These are phyloP conservation scores for Pycnonotus jocosus DNA, from an alignment of 2,113 vertebrate genomes.

Conservation along the genomic window DNA sequence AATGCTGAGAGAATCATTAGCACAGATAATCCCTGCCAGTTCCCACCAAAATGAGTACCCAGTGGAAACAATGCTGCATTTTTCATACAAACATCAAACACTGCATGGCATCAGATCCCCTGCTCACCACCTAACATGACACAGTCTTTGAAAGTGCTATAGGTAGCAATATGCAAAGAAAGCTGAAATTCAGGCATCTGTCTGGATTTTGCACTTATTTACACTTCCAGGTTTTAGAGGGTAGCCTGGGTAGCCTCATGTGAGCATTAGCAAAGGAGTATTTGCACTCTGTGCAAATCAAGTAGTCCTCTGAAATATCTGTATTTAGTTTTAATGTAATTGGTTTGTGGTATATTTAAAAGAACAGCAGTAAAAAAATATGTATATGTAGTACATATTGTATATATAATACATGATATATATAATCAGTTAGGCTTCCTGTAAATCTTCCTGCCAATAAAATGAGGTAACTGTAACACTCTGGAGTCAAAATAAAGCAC, in stretches of 20 bases:
- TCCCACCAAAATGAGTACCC: neutral
- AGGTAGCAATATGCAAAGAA: neutral
- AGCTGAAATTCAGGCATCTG: neutral
- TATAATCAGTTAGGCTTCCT: neutral
- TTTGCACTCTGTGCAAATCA: neutral
- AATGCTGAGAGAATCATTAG: neutral
- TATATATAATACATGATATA: neutral
- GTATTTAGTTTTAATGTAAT: neutral
- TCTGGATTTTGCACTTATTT: neutral
- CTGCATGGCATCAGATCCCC: neutral
- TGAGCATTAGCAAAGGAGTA: neutral
- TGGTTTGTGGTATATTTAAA: neutral
- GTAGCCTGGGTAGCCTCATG: neutral
- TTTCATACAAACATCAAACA: neutral
- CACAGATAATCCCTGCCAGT: neutral
- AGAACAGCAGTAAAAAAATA: neutral
- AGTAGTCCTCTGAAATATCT: neutral
- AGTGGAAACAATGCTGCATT: neutral
- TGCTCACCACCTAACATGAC: accelerated
- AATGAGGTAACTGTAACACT: neutral
- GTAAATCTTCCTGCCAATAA: neutral
- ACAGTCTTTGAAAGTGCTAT: neutral
- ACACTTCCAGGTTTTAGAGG: neutral
- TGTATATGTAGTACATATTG: neutral
- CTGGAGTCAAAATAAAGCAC: neutral